A percentile compares a stretch with the other conserved stretches of the same genome.
Conservation (phyloP, 92 coral and sea anemone genomes). For the Desmophyllum pertusum region DNA sequence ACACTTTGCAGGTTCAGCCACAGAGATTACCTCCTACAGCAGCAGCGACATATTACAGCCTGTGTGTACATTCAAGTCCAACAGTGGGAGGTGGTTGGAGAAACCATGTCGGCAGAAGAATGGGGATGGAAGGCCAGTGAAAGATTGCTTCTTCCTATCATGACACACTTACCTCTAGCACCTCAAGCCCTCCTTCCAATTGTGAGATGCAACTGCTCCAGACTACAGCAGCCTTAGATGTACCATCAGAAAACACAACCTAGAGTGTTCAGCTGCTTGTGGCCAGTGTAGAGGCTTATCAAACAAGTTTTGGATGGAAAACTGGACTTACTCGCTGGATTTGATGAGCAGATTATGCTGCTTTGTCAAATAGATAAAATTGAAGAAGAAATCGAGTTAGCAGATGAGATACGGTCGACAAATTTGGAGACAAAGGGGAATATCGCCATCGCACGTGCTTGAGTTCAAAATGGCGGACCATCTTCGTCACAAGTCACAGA, state of each 20-base stretch:
- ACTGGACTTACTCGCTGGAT: no score
- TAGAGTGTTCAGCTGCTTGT: conserved; percentile 46
- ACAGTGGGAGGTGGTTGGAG: conserved; percentile 38
- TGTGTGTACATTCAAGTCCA: conserved; percentile 24
- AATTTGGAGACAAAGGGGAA: no score
- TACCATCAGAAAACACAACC: conserved; percentile 38
- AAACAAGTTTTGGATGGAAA: no score
- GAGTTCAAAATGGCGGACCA: no score
- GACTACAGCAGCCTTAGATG: conserved; percentile 44
- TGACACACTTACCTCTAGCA: conserved; percentile 42
- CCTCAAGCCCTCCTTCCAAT: conserved; percentile 29
- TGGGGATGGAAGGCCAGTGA: conserved; percentile 42
- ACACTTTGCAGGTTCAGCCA: conserved; percentile 17
- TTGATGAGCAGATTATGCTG: no score
- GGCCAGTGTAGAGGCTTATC: no score
- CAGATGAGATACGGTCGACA: no score
- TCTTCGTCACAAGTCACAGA: no score
- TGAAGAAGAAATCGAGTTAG: no score
- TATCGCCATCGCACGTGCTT: no score
- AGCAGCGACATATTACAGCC: conserved; percentile 27
- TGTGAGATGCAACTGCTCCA: no score
- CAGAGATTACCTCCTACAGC: conserved; percentile 40
- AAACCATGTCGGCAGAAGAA: background rate
- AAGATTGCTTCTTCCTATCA: conserved; percentile 22
- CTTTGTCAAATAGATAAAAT: no score